Percentiles rank a stretch among this genome's conserved stretches.
These are phyloP conservation scores for Miniopterus natalensis DNA, from an alignment of 2,113 vertebrate genomes.

Conservation along the genomic window DNA sequence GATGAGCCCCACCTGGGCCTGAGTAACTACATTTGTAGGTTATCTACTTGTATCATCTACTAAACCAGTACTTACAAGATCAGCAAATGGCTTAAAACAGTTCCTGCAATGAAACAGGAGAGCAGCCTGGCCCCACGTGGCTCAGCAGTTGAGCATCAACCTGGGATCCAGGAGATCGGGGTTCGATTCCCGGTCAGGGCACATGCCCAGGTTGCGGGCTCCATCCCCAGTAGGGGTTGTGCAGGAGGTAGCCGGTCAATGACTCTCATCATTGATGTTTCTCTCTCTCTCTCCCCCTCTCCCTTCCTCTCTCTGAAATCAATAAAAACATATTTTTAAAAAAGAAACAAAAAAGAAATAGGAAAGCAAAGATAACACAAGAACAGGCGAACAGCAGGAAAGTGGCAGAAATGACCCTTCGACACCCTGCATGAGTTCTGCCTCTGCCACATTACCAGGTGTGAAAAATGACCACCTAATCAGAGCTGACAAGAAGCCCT, in stretches of 20 bases:
- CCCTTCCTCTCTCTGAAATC: too few relatives aligned
- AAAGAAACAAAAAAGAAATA: background rate
- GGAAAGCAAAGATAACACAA: conserved; percentile 45
- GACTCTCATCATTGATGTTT: too few relatives aligned
- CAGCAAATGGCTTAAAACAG: conserved; percentile 56
- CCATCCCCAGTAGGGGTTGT: too few relatives aligned
- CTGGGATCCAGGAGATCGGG: too few relatives aligned
- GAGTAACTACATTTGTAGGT: background rate
- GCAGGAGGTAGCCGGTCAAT: too few relatives aligned
- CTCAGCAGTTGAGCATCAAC: too few relatives aligned
- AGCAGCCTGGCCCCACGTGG: background rate
- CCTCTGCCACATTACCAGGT: background rate
- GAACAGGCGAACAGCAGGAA: conserved; percentile 2
- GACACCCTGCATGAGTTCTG: background rate
- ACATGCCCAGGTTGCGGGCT: too few relatives aligned
- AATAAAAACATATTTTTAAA: too few relatives aligned
- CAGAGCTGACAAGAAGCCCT: background rate
- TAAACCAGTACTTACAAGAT: conserved; percentile 31
- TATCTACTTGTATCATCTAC: background rate
- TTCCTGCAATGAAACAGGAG: conserved; percentile 19
- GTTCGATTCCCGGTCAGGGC: too few relatives aligned
- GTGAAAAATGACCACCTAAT: background rate
- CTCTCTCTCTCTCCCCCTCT: too few relatives aligned
- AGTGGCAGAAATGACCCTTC: background rate
- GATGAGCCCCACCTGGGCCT: background rate